Evolutionary conservation across 2,888 invertebrate species (phyloP), one percentile per base, ranked within the genome.

Genomic region (Plebejus anna): DNA sequence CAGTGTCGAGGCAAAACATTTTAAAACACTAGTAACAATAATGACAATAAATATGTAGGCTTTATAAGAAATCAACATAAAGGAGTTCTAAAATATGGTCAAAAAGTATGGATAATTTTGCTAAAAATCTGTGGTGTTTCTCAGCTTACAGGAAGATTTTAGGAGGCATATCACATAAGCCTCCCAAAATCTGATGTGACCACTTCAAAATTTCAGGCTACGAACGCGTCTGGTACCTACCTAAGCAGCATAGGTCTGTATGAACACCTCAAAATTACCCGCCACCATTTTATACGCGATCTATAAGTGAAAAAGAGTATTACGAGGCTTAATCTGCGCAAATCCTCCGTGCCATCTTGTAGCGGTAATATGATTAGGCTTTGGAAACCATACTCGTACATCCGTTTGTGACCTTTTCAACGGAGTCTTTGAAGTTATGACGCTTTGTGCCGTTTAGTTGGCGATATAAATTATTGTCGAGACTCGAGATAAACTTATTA

Each of bases 301-400:
- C 66, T 32, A 32, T 32, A 66, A 36, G 66, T 36, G 66, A 32
- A 36, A 66, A 73, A 73, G 32, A 73, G 73, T 32, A 73, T 73
- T 47, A 72, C 9, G 4, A 59, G 57, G 57, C 72, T 72, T 47
- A 76, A 76, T 32, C 55, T 66, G 32, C 66, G 16, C 66, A 55
- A 51, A 7, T 71, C 36, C 75, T 36, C 61, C 11, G 36, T 70
- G 59, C 57, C 76, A 76, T 76, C 76, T 71, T 72, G 73, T 73
- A 32, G 51, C 73, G 72, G 42, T 77, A 78, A 78, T 76, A 75
- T 78, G 76, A 78, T 78, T 76, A 78, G 66, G 51, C 61, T 36
- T 61, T 75, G 75, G 78, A 78, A 78, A 75, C 78, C 78, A 75
- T 78, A 78, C 71, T 2, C 55, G 51, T 73, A 51, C 32, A 66